Conservation (phyloP, 2,797 vertebrate species). For the Macrochelys suwanniensis region DNA sequence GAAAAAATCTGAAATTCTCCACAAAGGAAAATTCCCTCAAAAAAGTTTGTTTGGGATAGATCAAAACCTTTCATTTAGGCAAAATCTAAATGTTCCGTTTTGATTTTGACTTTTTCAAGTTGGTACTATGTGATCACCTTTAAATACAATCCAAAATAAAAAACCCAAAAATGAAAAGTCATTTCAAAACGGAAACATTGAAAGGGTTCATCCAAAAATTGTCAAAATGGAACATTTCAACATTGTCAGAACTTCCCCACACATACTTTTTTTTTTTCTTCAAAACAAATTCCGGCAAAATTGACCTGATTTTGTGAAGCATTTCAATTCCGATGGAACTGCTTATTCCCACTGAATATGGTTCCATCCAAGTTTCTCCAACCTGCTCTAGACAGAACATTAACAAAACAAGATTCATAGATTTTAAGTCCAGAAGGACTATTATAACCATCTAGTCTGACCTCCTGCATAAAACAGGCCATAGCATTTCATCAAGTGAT, state of each 20-base stretch:
- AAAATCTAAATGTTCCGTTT: too few relatives aligned
- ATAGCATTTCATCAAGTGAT: background rate
- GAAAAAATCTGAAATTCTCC: too few relatives aligned
- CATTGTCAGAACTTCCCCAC: too few relatives aligned
- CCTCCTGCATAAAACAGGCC: background rate
- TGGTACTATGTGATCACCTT: too few relatives aligned
- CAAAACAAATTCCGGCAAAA: background rate
- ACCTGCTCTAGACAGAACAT: too few relatives aligned
- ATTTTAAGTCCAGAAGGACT: too few relatives aligned
- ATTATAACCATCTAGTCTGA: background rate
- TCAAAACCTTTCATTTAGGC: too few relatives aligned
- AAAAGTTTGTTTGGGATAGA: background rate
- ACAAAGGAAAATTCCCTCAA: too few relatives aligned
- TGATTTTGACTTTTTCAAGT: too few relatives aligned
- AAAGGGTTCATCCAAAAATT: background rate
- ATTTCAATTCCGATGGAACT: slow-evolving; percentile 29
- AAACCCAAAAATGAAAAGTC: background rate
- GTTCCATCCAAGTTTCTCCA: background rate
- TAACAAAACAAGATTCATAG: too few relatives aligned
- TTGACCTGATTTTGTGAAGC: background rate
- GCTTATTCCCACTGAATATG: background rate
- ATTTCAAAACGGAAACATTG: background rate
- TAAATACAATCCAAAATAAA: background rate
- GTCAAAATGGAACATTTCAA: background rate
- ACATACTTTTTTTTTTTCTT: too few relatives aligned